These are phyloP conservation scores for Pseudorasbora parva DNA, from an alignment of 2,113 vertebrate genomes.

Conservation along the genomic window DNA sequence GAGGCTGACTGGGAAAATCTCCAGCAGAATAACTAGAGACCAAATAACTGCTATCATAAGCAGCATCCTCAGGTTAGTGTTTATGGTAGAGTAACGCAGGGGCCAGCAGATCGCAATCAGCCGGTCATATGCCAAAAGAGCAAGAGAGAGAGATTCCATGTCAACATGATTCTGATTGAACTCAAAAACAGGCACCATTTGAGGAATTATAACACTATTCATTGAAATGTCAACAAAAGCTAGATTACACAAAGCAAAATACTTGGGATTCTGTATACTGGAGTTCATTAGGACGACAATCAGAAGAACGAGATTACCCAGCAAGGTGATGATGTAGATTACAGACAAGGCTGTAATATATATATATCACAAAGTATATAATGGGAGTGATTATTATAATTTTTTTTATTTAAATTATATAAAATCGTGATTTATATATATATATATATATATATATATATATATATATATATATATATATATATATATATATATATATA, in stretches of 20 bases:
- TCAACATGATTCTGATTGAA: constrained; percentile 57
- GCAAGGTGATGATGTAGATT: constrained; percentile 58
- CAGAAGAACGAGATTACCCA: constrained; percentile 54
- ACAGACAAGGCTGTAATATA: too few relatives aligned
- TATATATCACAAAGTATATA: too few relatives aligned
- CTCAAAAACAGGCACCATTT: constrained; percentile 63
- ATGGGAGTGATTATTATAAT: too few relatives aligned
- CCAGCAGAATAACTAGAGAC: constrained; percentile 54
- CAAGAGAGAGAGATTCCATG: constrained; percentile 63
- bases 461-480: too few relatives aligned
- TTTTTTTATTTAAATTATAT: too few relatives aligned
- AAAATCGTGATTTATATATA: too few relatives aligned
- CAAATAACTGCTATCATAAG: constrained; percentile 55
- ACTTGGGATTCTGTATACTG: constrained; percentile 61
- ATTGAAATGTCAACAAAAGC: constrained; percentile 62
- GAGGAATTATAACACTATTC: constrained; percentile 64
- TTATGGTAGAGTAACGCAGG: constrained; percentile 58
- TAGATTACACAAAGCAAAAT: constrained; percentile 61
- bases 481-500: too few relatives aligned
- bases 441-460: too few relatives aligned
- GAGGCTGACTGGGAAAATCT: constrained; percentile 52
- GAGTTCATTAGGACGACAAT: constrained; percentile 49
- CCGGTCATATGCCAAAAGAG: constrained; percentile 62
- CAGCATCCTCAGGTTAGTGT: constrained; percentile 56
- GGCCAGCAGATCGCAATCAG: constrained; percentile 65